Evolutionary conservation across 2,797 vertebrate genomes (phyloP).

Genomic region (Xyrichtys novacula): DNA sequence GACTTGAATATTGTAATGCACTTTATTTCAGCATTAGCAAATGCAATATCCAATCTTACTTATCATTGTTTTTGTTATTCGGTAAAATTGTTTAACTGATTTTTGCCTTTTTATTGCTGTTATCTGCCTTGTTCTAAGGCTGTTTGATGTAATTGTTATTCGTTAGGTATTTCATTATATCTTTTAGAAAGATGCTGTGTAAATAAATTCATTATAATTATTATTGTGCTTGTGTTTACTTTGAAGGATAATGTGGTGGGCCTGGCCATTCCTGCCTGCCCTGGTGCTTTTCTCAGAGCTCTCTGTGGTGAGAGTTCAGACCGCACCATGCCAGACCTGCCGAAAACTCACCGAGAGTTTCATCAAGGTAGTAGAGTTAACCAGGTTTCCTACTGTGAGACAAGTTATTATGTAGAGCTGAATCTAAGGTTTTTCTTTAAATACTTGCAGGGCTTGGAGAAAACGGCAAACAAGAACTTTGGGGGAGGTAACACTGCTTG

Average conservation of each 20-base stretch:
- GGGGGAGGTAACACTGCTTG: conserved; percentile 98
- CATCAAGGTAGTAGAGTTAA: conserved; percentile 84
- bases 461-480: conserved; percentile 93
- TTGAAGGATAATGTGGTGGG: conserved; percentile 78
- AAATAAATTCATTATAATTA: no score
- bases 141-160: no score
- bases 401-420: background rate
- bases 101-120: no score
- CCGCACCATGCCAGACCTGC: conserved; percentile 91
- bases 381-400: background rate
- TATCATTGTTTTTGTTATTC: no score
- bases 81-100: no score
- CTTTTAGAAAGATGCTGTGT: no score
- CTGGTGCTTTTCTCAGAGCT: conserved; percentile 81
- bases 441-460: conserved; percentile 90
- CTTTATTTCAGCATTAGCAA: no score
- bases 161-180: no score
- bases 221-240: conserved; percentile 15
- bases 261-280: conserved; percentile 76
- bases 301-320: conserved; percentile 79
- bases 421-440: background rate
- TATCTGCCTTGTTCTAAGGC: no score
- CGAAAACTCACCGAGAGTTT: conserved; percentile 90
- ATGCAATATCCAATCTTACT: no score
- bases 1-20: no score